A percentile compares a stretch with the other conserved stretches of the same genome.
Evolutionary conservation across 1,140 invertebrate species (phyloP).

Genomic region (Pseudomyrmex sp.): DNA sequence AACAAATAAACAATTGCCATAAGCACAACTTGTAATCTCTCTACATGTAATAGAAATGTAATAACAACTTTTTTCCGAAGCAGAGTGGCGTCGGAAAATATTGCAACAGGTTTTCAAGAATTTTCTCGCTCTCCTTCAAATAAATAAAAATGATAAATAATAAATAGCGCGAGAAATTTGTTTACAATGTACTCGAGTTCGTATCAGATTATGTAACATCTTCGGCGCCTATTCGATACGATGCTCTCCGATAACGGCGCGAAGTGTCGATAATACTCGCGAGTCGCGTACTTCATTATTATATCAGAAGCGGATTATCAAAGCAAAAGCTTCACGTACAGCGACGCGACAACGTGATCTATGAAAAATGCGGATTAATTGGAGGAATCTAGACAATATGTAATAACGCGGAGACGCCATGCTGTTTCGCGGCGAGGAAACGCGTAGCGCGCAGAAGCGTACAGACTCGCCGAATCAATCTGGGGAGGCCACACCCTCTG

Average conservation of each 20-base stretch:
- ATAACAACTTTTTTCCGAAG: neutral
- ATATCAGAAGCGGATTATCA: constrained; percentile 49
- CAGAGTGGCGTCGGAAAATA: neutral
- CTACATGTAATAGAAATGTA: neutral
- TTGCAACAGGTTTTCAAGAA: neutral
- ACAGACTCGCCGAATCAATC: constrained; percentile 81
- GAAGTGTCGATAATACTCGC: constrained; percentile 4
- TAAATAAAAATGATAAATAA: neutral
- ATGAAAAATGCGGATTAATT: constrained; percentile 57
- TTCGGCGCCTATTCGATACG: neutral
- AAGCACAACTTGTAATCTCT: no score
- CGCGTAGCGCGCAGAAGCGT: constrained; percentile 81
- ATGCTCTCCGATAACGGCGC: constrained; percentile 5
- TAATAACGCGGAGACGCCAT: constrained; percentile 71
- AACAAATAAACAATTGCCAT: no score
- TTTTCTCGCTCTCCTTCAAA: neutral
- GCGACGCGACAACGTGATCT: constrained; percentile 53
- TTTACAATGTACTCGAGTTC: neutral
- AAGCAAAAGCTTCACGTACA: constrained; percentile 35
- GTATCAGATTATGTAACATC: constrained; percentile 43
- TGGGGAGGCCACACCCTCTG: constrained; percentile 84
- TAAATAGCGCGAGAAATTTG: neutral
- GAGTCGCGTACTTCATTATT: constrained; percentile 56
- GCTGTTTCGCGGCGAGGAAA: constrained; percentile 74
- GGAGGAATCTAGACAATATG: constrained; percentile 1